Base-by-base conservation (phyloP, 2,888 invertebrate species). In the Nomada fucata region DNA sequence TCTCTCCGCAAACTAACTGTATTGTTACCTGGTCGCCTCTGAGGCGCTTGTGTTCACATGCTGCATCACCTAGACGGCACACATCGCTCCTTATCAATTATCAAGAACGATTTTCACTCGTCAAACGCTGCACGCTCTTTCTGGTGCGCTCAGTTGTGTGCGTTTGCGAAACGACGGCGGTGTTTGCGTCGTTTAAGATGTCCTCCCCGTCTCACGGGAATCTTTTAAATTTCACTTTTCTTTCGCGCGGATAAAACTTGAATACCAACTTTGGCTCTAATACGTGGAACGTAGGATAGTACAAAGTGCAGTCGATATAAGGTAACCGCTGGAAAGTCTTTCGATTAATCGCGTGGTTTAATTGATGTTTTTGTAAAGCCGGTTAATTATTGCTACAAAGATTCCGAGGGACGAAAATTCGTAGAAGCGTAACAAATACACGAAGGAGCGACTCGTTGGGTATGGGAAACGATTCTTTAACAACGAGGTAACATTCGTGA, bases 1-100 rank as follows among this genome's bases (percentile, higher is more conserved):
- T 93, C 93, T 93, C 92, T 90, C 91, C 85, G 83, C 86, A 82
- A 87, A 87, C 89, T 90, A 92, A 90, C 91, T 90, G 91, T 92
- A 92, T 91, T 90, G 90, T 91, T 90, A 86, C 78, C 78, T 60
- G 79, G 18, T 52, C 64, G 59, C 42, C n/a, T 42, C 71, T n/a
- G 36, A 73, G 59, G 42, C 52, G 52, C 15, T 50, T 47, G 20
- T 26, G 73, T 83, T 84, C 83, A 64, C 80, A 83, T 52, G 69
- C 72, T 9, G 74, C 72, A 52, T 77, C 73, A 71, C 67, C 77
- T 83, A 74, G 67, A 53, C 53, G 77, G 42, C 50, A 55, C 75
- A 72, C 67, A 76, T 47, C 23, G 47, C 44, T 53, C 61, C 71
- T 75, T 82, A 75, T 82, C 75, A 76, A 80, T 76, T 81, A 73